Conservation (phyloP, 2,888 invertebrate genomes). For the Prionchulus punctatus region DNA sequence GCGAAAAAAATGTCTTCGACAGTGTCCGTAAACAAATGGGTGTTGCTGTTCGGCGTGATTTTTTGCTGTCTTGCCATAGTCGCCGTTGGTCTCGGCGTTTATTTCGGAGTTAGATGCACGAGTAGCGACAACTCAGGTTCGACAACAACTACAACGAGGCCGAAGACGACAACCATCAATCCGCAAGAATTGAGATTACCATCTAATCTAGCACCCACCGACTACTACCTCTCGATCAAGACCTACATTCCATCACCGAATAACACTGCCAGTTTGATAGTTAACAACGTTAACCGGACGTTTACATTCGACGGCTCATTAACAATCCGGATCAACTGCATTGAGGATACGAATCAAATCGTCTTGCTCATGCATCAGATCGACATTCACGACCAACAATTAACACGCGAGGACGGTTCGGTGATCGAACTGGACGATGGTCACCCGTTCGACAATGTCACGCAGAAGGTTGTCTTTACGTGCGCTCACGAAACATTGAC, state of each 20-base stretch:
- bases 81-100: too few relatives aligned
- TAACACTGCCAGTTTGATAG: neutral
- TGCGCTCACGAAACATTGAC: neutral
- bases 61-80: too few relatives aligned
- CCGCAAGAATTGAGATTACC: too few relatives aligned
- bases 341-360: neutral
- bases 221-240: neutral
- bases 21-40: too few relatives aligned
- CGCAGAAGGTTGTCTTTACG: neutral
- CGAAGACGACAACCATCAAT: too few relatives aligned
- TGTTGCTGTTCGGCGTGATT: too few relatives aligned
- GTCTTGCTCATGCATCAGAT: neutral
- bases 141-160: too few relatives aligned
- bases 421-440: neutral
- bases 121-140: too few relatives aligned
- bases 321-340: neutral
- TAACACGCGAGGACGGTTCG: too few relatives aligned
- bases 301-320: constrained; percentile 1
- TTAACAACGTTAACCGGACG: neutral
- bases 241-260: neutral
- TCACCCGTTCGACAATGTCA: neutral
- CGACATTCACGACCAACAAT: too few relatives aligned
- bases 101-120: too few relatives aligned
- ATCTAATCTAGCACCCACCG: neutral
- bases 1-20: too few relatives aligned